phyloP scores from a whole-genome alignment of 2,888 invertebrate genomes.

The Drosophila barbarae region DNA sequence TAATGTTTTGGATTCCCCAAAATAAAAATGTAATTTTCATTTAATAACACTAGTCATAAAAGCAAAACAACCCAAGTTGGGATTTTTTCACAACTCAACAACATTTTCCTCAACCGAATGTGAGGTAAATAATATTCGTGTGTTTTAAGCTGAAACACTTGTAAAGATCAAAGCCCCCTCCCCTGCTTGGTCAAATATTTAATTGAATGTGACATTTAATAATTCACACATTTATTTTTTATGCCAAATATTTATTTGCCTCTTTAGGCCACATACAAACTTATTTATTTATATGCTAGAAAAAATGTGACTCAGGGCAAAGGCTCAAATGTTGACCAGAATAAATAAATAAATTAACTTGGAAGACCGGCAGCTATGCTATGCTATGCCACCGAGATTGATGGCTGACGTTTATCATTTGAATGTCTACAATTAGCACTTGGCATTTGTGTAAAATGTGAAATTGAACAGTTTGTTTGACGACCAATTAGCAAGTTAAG shows the following conservation, averaged over 20 bases:
- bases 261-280: not conserved
- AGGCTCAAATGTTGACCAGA: slow-evolving; percentile 12
- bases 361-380: not conserved
- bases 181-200: slow-evolving; percentile 1
- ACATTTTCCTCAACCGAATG: not conserved
- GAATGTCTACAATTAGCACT: slow-evolving; percentile 39
- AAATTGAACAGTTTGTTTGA: slow-evolving; percentile 35
- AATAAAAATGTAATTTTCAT: not conserved
- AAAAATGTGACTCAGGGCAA: slow-evolving; percentile 13
- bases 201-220: not conserved
- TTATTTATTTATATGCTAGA: not conserved
- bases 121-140: not conserved
- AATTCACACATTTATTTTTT: slow-evolving; percentile 7
- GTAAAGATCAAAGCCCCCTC: not conserved
- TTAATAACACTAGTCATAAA: not conserved
- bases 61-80: not conserved
- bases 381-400: slow-evolving; percentile 15
- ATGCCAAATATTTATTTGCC: slow-evolving; percentile 6
- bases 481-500: slow-evolving; percentile 31
- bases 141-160: not conserved
- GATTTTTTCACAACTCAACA: slow-evolving; percentile 4
- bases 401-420: slow-evolving; percentile 35
- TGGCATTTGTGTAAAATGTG: slow-evolving; percentile 24
- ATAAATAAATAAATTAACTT: slow-evolving; percentile 20
- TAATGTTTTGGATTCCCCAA: not conserved